These are phyloP conservation scores for Drosophila incognita DNA, from an alignment of 2,888 invertebrate species.

Conservation along the genomic window DNA sequence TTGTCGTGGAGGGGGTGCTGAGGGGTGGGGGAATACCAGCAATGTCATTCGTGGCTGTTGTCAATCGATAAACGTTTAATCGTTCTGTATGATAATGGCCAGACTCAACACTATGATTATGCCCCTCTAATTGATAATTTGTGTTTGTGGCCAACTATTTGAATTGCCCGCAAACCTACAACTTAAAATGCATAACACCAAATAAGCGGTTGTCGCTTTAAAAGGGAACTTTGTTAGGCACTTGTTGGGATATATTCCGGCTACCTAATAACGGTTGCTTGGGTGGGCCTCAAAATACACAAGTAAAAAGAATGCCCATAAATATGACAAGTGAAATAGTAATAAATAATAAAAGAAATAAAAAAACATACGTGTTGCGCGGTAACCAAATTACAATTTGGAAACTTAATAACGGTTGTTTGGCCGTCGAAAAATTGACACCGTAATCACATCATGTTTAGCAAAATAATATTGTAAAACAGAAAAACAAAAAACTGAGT, in stretches of 20 bases:
- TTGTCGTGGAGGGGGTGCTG: background rate
- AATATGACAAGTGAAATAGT: constrained; percentile 18
- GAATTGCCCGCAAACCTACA: constrained; percentile 51
- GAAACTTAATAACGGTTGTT: background rate
- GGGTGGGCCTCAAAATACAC: constrained; percentile 5
- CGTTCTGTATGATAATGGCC: constrained; percentile 67
- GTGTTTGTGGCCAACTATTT: constrained; percentile 61
- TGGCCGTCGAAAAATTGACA: background rate
- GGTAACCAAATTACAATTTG: background rate
- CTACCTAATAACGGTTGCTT: constrained; percentile 9
- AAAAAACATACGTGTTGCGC: background rate
- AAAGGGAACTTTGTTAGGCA: constrained; percentile 16
- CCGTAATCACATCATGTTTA: background rate
- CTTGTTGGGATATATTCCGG: background rate
- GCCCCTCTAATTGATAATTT: constrained; percentile 73
- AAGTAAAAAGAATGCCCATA: constrained; percentile 9
- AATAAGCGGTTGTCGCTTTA: constrained; percentile 17
- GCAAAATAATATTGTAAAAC: background rate
- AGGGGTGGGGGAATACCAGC: constrained; percentile 61
- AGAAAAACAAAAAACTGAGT: constrained; percentile 32
- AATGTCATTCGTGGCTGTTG: constrained; percentile 47
- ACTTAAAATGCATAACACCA: constrained; percentile 69
- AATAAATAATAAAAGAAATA: background rate
- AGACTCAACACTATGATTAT: constrained; percentile 42
- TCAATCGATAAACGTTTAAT: constrained; percentile 75